Evolutionary conservation across 2,113 vertebrate species (phyloP).

Genomic region (Dascyllus trimaculatus): DNA sequence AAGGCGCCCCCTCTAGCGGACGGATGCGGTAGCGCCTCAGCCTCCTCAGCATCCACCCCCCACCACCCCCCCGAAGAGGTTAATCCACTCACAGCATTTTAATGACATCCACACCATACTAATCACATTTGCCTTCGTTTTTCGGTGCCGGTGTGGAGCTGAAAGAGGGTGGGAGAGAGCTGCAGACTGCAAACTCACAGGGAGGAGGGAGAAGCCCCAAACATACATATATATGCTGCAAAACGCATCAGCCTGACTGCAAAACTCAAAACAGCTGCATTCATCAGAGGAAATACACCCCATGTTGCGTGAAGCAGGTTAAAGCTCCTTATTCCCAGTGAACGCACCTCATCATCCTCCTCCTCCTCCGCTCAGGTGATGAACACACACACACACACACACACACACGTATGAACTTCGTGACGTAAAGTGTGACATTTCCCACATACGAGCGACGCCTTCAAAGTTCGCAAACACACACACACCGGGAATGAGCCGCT

Average conservation of each 20-base stretch:
- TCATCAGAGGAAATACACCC: not conserved
- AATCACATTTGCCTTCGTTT: conserved; percentile 37
- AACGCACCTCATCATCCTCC: conserved; percentile 1
- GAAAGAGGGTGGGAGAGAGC: too few species aligned
- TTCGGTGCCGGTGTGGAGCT: conserved; percentile 23
- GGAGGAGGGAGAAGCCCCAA: too few species aligned
- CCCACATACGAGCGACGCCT: not conserved
- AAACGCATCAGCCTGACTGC: conserved; percentile 20
- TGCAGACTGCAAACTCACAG: conserved; percentile 42
- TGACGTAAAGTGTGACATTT: conserved; percentile 50
- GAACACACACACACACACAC: too few species aligned
- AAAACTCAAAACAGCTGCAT: conserved; percentile 34
- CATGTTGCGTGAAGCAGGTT: not conserved
- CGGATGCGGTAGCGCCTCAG: not conserved
- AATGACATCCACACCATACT: conserved; percentile 63
- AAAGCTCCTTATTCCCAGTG: not conserved
- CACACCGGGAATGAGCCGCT: too few species aligned
- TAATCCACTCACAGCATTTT: conserved; percentile 68
- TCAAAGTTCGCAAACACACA: conserved; percentile 17
- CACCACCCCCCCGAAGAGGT: conserved; percentile 61
- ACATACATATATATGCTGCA: not conserved
- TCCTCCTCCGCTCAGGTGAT: conserved; percentile 45
- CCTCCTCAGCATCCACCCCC: conserved; percentile 40
- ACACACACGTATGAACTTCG: conserved; percentile 69
- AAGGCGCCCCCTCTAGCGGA: conserved; percentile 68